A percentile compares a stretch with the other conserved stretches of the same genome.
Evolutionary conservation across 2,888 invertebrate genomes (phyloP).

Genomic region (Heliconius ethilla): DNA sequence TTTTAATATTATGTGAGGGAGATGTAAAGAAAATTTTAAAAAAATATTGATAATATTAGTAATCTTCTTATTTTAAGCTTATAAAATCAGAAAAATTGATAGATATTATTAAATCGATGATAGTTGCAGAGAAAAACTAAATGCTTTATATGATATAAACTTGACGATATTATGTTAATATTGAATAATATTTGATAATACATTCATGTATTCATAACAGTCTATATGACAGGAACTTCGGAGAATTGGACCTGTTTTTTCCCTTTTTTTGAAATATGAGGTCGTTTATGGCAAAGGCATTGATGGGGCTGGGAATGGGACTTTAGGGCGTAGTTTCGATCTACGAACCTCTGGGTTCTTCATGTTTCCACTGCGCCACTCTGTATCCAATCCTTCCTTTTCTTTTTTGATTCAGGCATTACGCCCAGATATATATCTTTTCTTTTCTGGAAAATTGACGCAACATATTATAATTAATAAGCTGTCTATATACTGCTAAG

Average conservation of each 20-base stretch:
- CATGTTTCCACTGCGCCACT: too few species aligned
- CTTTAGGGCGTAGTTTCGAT: too few species aligned
- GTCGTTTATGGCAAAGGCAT: too few species aligned
- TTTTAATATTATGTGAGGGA: not conserved
- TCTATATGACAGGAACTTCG: not conserved
- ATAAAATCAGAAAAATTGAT: not conserved
- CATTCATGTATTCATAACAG: not conserved
- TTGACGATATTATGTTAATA: not conserved
- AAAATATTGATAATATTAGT: not conserved
- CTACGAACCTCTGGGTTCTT: too few species aligned
- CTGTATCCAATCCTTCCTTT: too few species aligned
- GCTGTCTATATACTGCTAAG: too few species aligned
- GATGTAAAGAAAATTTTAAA: not conserved
- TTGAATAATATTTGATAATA: not conserved
- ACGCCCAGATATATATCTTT: too few species aligned
- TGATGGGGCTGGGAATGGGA: too few species aligned
- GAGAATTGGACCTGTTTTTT: not conserved
- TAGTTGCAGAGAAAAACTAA: not conserved
- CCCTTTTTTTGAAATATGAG: not conserved
- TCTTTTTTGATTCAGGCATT: too few species aligned
- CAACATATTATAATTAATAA: too few species aligned
- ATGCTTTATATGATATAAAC: not conserved
- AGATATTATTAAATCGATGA: not conserved
- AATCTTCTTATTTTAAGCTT: too few species aligned
- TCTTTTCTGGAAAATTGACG: too few species aligned